Evolutionary conservation across 2,888 invertebrate genomes (phyloP).

Genomic region (Taenaris catops): DNA sequence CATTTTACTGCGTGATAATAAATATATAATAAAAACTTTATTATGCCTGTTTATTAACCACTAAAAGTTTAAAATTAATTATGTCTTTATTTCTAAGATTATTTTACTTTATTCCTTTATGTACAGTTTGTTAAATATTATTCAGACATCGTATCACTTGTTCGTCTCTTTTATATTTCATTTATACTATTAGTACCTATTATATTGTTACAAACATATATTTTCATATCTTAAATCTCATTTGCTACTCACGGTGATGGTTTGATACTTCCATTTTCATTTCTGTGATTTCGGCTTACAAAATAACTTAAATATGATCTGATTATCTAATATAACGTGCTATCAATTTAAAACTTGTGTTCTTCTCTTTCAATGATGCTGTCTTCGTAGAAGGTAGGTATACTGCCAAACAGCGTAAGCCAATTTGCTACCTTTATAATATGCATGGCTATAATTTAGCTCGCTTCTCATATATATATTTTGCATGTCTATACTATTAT

Average conservation of each 20-base stretch:
- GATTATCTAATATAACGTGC: conserved; percentile 31
- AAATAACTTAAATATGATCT: conserved; percentile 31
- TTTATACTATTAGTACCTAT: conserved; percentile 2
- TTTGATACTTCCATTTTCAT: conserved; percentile 58
- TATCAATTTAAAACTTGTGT: conserved; percentile 29
- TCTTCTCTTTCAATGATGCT: conserved; percentile 37
- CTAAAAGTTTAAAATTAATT: too few species aligned
- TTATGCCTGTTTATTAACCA: background rate
- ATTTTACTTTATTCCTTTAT: too few species aligned
- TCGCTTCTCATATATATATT: too few species aligned
- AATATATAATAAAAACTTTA: background rate
- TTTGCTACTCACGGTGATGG: conserved; percentile 69
- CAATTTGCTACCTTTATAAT: conserved; percentile 36
- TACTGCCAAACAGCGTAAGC: conserved; percentile 31
- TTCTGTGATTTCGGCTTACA: conserved; percentile 39
- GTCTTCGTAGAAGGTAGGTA: conserved; percentile 64
- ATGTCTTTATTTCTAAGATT: too few species aligned
- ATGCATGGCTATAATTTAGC: conserved; percentile 33
- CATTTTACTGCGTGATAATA: too few species aligned
- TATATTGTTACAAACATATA: too few species aligned
- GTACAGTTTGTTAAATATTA: too few species aligned
- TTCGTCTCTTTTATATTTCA: too few species aligned
- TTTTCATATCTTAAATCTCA: conserved; percentile 3
- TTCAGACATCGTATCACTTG: too few species aligned
- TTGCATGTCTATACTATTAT: conserved; percentile 4